Evolutionary conservation across 2,888 invertebrate genomes (phyloP), one percentile per base, ranked within the genome.

Genomic region (Anticlea derivata): DNA sequence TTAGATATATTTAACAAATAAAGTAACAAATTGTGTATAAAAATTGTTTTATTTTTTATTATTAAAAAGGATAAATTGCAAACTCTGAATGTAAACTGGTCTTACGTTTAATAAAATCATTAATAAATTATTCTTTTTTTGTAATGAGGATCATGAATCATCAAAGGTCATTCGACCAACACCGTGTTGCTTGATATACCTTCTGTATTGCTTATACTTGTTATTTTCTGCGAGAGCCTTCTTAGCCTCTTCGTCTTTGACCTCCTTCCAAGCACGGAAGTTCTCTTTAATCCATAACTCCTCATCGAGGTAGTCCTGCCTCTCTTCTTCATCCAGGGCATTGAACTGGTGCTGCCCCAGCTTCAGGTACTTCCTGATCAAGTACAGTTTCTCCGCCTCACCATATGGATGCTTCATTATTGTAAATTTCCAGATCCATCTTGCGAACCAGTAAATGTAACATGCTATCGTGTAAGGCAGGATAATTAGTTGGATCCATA

Each of bases 151-250:
- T 91, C 89, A 93, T 46, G 93, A 96, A 76, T 96, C 96, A 68
- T 96, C 97, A 80, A 98, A 98, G n/a, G 96, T 96, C 92, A 98
- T 96, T 72, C 97, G 93, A 0, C 96, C 95, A 0, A 96, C 94
- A 1, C 97, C 97, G 75, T 97, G 97, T 69, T 95, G 96, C 82
- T 97, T 97, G 88, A 98, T 94, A 78, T 96, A 98, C 50, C 98
- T 92, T 54, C 98, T 92, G 74, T 97, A 97, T 57, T 96, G 95
- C 83, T 97, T 98, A 78, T 97, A 96, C 71, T 94, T 93, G 43
- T 95, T 95, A 84, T 94, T 97, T 68, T 97, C 96, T 0, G 97
- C 96, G 73, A 97, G 78, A 65, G 96, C 94, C 61, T 94, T 94
- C 73, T 96, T 97, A 73, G 94, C 93, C 75, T 96, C 95, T 66